phyloP scores from a whole-genome alignment of 2,888 invertebrate species.

The Gymnosoma rotundatum region DNA sequence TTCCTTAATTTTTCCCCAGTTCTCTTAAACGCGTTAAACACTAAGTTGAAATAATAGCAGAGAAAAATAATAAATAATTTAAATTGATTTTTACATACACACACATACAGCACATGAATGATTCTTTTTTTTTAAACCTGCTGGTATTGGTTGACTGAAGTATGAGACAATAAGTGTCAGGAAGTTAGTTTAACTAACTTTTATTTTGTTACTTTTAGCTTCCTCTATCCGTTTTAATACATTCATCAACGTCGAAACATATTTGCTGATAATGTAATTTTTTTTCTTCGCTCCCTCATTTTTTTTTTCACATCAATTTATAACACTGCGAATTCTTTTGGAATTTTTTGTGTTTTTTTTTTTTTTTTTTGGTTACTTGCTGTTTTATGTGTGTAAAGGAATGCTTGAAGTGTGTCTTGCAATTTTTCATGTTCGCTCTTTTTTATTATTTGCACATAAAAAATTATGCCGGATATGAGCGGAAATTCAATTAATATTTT shows the following conservation, averaged over 20 bases:
- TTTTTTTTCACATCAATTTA: conserved; percentile 9
- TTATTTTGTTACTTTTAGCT: conserved; percentile 50
- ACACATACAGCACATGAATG: not conserved
- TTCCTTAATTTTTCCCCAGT: no score
- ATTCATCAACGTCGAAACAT: conserved; percentile 64
- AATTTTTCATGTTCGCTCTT: conserved; percentile 52
- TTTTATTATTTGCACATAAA: conserved; percentile 39
- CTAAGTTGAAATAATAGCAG: no score
- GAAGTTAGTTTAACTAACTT: conserved; percentile 25
- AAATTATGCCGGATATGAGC: conserved; percentile 52
- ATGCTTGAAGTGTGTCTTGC: conserved; percentile 40
- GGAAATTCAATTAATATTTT: conserved; percentile 66
- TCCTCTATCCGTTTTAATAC: conserved; percentile 61
- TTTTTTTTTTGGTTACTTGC: conserved; percentile 1
- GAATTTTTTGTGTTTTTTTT: not conserved
- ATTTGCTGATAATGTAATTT: conserved; percentile 57
- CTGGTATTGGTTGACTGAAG: conserved; percentile 9
- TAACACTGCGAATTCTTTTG: not conserved
- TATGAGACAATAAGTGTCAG: conserved; percentile 14
- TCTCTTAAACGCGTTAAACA: no score
- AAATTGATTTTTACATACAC: not conserved
- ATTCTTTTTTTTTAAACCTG: not conserved
- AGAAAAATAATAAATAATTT: no score
- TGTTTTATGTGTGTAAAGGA: conserved; percentile 13
- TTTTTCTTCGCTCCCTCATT: conserved; percentile 5